These are phyloP conservation scores for Drosophila prosaltans DNA, from an alignment of 1,140 invertebrate species.

Conservation along the genomic window DNA sequence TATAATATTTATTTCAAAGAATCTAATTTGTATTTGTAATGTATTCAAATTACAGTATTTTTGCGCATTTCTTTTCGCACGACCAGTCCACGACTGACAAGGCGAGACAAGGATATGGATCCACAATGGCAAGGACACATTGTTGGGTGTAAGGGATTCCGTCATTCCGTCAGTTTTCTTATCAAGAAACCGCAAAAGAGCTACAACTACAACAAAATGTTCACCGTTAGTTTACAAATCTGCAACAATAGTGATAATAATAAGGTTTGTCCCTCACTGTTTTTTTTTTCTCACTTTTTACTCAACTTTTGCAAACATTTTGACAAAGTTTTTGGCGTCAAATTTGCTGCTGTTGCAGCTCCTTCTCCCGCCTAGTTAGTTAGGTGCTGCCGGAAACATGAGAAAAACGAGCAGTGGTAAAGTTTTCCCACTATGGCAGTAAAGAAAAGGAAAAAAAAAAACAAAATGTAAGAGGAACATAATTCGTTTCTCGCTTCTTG, in stretches of 20 bases:
- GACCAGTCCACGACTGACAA: slow-evolving; percentile 6
- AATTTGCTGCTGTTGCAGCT: slow-evolving; percentile 41
- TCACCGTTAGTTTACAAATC: slow-evolving; percentile 59
- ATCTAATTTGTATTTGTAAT: slow-evolving; percentile 19
- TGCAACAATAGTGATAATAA: slow-evolving; percentile 77
- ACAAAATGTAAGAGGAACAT: slow-evolving; percentile 39
- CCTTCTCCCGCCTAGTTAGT: background rate
- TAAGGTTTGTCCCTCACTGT: slow-evolving; percentile 47
- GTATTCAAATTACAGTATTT: slow-evolving; percentile 47
- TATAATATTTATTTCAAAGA: background rate
- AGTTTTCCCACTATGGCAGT: slow-evolving; percentile 2
- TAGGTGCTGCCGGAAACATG: slow-evolving; percentile 20
- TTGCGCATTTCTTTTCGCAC: slow-evolving; percentile 15
- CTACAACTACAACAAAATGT: slow-evolving; percentile 42
- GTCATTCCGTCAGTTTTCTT: slow-evolving; percentile 22
- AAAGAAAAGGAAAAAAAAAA: background rate
- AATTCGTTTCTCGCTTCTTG: slow-evolving; percentile 59
- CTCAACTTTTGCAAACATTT: slow-evolving; percentile 66
- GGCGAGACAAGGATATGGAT: slow-evolving; percentile 10
- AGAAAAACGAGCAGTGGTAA: slow-evolving; percentile 25
- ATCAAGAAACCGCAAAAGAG: slow-evolving; percentile 36
- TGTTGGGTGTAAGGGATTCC: background rate
- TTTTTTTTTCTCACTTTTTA: slow-evolving; percentile 22
- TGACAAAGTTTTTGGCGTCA: slow-evolving; percentile 59
- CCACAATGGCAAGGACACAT: slow-evolving; percentile 15